These are phyloP conservation scores for Suncus etruscus DNA, from an alignment of 2,113 vertebrate genomes.

Conservation along the genomic window DNA sequence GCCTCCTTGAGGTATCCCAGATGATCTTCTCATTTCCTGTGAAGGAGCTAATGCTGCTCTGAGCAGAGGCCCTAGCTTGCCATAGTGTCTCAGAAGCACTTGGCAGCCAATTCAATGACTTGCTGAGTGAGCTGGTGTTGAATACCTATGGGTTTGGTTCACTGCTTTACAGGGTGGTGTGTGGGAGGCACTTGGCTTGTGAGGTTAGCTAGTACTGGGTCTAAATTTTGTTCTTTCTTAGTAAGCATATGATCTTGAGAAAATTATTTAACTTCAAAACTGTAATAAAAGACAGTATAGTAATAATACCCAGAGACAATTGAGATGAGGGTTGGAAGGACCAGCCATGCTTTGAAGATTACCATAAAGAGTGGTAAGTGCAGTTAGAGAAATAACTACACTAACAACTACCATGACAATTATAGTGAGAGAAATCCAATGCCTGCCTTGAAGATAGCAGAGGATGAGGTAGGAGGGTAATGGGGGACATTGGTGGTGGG, in stretches of 20 bases:
- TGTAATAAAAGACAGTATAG: too few species aligned
- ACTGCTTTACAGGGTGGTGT: background rate
- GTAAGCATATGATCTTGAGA: conserved; percentile 40
- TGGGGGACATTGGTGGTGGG: too few species aligned
- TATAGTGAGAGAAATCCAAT: too few species aligned
- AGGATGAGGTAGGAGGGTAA: too few species aligned
- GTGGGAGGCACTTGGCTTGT: conserved; percentile 24
- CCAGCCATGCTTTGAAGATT: too few species aligned
- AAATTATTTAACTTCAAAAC: background rate
- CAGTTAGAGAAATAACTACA: too few species aligned
- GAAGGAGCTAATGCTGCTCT: background rate
- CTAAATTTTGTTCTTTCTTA: conserved; percentile 26
- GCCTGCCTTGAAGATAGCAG: too few species aligned
- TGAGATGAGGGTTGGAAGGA: too few species aligned
- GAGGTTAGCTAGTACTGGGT: background rate
- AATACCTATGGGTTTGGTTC: background rate
- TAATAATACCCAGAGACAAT: too few species aligned
- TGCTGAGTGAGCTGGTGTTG: background rate
- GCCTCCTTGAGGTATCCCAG: background rate
- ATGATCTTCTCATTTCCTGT: background rate
- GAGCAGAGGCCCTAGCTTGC: background rate
- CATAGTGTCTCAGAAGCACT: background rate
- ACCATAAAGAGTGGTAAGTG: too few species aligned
- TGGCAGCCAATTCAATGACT: background rate
- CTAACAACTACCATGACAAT: too few species aligned